Percentiles rank a stretch among this genome's conserved stretches.
These are phyloP conservation scores for Peromyscus aztecus DNA, from an alignment of 2,797 vertebrate species.

Conservation along the genomic window DNA sequence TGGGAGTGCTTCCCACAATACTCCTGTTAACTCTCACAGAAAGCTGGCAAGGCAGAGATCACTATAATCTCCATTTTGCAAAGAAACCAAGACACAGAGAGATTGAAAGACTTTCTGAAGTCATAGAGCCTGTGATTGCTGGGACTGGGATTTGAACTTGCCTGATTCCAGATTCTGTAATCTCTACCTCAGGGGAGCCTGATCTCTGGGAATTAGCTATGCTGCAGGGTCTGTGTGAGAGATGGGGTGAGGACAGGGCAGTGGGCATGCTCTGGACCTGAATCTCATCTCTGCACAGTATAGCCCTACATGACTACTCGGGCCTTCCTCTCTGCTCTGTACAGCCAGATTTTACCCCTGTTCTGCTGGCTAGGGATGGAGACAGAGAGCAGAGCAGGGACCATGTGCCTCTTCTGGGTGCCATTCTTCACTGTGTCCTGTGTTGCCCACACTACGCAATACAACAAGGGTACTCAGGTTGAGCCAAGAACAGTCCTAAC, in stretches of 20 bases:
- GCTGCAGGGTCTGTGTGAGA: not conserved
- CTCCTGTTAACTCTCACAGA: not conserved
- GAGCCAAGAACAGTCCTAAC: fast-evolving
- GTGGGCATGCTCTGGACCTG: not conserved
- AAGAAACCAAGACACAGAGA: not conserved
- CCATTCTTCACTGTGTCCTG: not conserved
- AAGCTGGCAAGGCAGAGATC: fast-evolving
- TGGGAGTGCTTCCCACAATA: not conserved
- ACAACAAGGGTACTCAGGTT: not conserved
- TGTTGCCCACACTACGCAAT: not conserved
- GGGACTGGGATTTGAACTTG: not conserved
- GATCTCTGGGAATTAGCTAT: fast-evolving
- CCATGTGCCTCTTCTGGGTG: fast-evolving
- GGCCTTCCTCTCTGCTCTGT: not conserved
- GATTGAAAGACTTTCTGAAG: not conserved
- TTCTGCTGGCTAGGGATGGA: not conserved
- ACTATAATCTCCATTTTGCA: fast-evolving
- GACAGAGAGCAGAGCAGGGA: fast-evolving
- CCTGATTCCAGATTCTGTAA: not conserved
- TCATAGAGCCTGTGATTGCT: not conserved
- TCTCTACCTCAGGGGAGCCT: not conserved
- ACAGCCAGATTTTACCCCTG: not conserved
- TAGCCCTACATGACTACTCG: fast-evolving
- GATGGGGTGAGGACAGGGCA: fast-evolving
- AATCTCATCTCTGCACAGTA: not conserved